Conservation (phyloP, 2,888 invertebrate species). For the Cylloceria caligata region DNA sequence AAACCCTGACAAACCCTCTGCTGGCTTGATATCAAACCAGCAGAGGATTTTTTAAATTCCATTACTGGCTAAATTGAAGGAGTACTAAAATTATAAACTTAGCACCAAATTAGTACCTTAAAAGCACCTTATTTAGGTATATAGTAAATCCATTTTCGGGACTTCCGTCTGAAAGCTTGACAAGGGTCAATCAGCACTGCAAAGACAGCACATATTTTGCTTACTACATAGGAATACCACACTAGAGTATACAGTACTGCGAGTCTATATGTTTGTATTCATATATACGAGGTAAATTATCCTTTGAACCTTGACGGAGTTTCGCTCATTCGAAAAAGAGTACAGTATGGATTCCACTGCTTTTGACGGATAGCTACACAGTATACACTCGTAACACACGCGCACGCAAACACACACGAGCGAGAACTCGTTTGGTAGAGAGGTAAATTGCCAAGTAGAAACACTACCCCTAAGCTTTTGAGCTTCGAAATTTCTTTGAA, state of each 20-base stretch:
- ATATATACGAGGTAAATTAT: slow-evolving; percentile 32
- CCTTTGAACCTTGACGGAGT: slow-evolving; percentile 49
- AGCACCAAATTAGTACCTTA: background rate
- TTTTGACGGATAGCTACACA: slow-evolving; percentile 44
- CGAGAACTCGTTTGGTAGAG: slow-evolving; percentile 37
- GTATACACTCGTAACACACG: background rate
- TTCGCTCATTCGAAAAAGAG: slow-evolving; percentile 26
- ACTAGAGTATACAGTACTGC: background rate
- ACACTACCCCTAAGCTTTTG: slow-evolving; percentile 36
- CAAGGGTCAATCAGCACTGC: background rate
- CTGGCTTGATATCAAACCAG: too few relatives aligned
- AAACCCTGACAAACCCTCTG: too few relatives aligned
- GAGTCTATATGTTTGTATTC: background rate
- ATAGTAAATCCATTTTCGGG: too few relatives aligned
- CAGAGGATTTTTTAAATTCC: too few relatives aligned
- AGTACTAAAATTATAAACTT: too few relatives aligned
- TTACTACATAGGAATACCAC: background rate
- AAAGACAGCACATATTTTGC: background rate
- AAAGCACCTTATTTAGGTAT: too few relatives aligned
- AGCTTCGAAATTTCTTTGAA: slow-evolving; percentile 55
- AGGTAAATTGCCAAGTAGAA: slow-evolving; percentile 41
- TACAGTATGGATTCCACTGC: slow-evolving; percentile 12
- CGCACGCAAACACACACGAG: slow-evolving; percentile 17
- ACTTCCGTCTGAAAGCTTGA: too few relatives aligned
- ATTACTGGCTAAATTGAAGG: too few relatives aligned